Conservation (phyloP, 2,888 invertebrate species). For the Callosobruchus maculatus region DNA sequence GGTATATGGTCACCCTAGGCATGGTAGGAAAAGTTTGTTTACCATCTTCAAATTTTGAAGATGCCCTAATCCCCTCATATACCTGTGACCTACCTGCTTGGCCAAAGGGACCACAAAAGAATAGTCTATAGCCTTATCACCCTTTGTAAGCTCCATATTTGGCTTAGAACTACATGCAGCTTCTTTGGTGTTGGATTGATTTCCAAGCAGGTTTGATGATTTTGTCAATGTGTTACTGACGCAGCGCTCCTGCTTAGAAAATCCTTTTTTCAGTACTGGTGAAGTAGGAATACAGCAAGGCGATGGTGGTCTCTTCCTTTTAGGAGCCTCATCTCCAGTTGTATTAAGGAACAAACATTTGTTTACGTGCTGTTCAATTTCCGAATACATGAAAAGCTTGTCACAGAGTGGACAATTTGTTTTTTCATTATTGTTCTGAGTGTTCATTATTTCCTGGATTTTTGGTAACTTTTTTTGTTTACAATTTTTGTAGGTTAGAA, state of each 20-base stretch:
- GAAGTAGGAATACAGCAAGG: conserved; percentile 14
- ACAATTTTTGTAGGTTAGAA: no score
- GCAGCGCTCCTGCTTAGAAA: background rate
- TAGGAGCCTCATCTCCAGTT: conserved; percentile 27
- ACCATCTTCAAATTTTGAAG: no score
- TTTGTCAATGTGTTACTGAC: background rate
- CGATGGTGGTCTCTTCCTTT: conserved; percentile 39
- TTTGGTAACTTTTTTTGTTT: no score
- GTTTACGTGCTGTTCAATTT: conserved; percentile 65
- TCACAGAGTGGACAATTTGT: conserved; percentile 63
- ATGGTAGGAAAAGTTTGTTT: no score
- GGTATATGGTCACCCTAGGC: no score
- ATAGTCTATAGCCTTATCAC: conserved; percentile 1
- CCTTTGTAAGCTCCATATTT: background rate
- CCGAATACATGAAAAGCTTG: conserved; percentile 50
- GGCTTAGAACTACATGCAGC: no score
- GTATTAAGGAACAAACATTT: conserved; percentile 67
- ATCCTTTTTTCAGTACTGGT: background rate
- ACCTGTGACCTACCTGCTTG: conserved; percentile 53
- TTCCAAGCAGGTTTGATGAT: no score
- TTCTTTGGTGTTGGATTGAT: no score
- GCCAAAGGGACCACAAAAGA: conserved; percentile 59
- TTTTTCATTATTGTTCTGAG: conserved; percentile 6
- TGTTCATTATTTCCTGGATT: no score
- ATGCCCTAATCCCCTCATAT: no score